Conservation (phyloP, 2,113 vertebrate species). For the Pholis gunnellus region DNA sequence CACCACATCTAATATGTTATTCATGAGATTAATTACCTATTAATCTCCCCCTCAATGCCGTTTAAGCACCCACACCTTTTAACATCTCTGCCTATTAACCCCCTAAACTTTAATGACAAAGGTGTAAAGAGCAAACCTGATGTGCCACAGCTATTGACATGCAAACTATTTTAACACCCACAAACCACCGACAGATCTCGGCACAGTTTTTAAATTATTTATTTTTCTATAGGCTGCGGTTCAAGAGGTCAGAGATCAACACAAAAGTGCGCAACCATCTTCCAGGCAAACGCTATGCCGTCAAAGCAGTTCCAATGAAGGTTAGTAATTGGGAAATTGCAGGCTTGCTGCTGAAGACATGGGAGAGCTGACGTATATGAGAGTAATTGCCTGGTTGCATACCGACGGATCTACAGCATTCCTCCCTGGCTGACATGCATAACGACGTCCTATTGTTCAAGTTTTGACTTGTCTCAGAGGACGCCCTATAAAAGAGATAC, state of each 20-base stretch:
- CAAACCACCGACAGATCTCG: not conserved
- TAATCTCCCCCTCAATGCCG: slow-evolving; percentile 25
- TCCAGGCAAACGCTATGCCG: slow-evolving; percentile 29
- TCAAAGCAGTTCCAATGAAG: slow-evolving; percentile 56
- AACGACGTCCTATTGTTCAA: slow-evolving; percentile 76
- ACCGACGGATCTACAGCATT: slow-evolving; percentile 74
- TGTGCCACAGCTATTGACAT: slow-evolving; percentile 15
- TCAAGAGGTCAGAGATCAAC: slow-evolving; percentile 38
- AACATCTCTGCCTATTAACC: slow-evolving; percentile 28
- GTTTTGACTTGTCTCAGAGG: slow-evolving; percentile 72
- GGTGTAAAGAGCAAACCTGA: slow-evolving; percentile 3
- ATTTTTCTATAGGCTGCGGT: slow-evolving; percentile 14
- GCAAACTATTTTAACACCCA: slow-evolving; percentile 29
- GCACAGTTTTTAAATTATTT: not conserved
- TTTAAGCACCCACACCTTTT: slow-evolving; percentile 21
- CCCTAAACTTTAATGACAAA: slow-evolving; percentile 35
- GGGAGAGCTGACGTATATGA: slow-evolving; percentile 71
- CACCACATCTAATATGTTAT: slow-evolving; percentile 22
- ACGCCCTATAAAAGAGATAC: slow-evolving; percentile 69
- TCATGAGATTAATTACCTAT: slow-evolving; percentile 29
- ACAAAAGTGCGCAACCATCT: slow-evolving; percentile 27
- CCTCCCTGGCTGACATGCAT: slow-evolving; percentile 72
- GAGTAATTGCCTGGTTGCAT: slow-evolving; percentile 77
- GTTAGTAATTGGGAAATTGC: slow-evolving; percentile 65
- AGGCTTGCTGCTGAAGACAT: slow-evolving; percentile 54